Evolutionary conservation across 2,888 invertebrate species (phyloP).

Genomic region (Brachyptera putata): DNA sequence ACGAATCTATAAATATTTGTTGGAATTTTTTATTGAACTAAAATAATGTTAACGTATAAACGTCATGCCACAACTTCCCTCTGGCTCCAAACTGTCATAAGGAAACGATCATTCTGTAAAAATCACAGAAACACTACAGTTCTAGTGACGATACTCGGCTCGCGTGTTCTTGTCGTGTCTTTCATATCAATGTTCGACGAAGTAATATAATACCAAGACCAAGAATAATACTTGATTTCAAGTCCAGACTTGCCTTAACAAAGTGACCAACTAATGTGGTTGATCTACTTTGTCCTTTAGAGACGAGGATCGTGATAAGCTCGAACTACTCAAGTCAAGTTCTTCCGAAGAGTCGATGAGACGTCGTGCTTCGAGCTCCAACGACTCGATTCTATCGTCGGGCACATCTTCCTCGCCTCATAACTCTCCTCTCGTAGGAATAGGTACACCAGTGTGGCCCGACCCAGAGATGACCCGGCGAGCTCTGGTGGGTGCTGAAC

Average conservation of each 20-base stretch:
- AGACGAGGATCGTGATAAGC: slow-evolving; percentile 61
- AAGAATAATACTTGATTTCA: too few relatives aligned
- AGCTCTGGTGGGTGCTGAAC: slow-evolving; percentile 21
- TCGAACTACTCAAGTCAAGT: slow-evolving; percentile 53
- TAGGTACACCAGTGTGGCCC: slow-evolving; percentile 28
- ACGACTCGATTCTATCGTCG: slow-evolving; percentile 55
- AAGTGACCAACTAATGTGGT: too few relatives aligned
- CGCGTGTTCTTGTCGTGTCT: too few relatives aligned
- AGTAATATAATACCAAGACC: too few relatives aligned
- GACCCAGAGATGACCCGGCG: slow-evolving; percentile 29
- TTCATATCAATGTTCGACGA: too few relatives aligned
- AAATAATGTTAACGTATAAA: neutral
- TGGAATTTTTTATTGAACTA: neutral
- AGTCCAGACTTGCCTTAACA: too few relatives aligned
- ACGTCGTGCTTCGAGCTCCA: slow-evolving; percentile 56
- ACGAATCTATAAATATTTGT: neutral
- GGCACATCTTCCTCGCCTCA: slow-evolving; percentile 41
- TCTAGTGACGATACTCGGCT: too few relatives aligned
- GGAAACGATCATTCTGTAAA: too few relatives aligned
- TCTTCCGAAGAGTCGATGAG: slow-evolving; percentile 57
- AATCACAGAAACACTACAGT: too few relatives aligned
- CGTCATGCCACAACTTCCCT: too few relatives aligned
- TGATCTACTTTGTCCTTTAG: too few relatives aligned
- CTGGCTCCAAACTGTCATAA: too few relatives aligned
- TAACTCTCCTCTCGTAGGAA: slow-evolving; percentile 40